Evolutionary conservation across 2,888 invertebrate genomes (phyloP), one percentile per base, ranked within the genome.

Genomic region (Apamea anceps): DNA sequence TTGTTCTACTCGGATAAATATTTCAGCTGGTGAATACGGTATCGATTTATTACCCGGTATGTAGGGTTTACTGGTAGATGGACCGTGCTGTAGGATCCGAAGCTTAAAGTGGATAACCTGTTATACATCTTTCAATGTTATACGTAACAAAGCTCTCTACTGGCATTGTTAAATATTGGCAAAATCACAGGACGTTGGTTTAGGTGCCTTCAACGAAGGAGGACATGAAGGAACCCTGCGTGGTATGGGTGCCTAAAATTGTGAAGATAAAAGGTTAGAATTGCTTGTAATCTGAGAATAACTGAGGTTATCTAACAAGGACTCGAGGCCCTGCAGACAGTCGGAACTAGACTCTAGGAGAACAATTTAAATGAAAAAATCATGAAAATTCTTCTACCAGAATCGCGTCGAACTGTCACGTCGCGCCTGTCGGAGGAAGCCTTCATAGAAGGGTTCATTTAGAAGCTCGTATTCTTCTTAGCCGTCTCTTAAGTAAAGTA

Each of bases 1-100:
- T 87, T 81, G 84, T 89, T 87, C 75, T 81, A 78, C 79, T 87
- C 84, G 70, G 74, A 81, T 89, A 80, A 82, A 83, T 89, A 82
- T 75, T 80, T 83, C 72, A 79, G 79, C 37, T 70, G 32, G 70
- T 74, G 57, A 71, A 68, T 75, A 57, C 60, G 60, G 15, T 68
- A 83, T 80, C 45, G 77, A 68, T 75, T 77, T 82, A 68, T 48
- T 70, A 76, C 74, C 37, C 13, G 25, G 28, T 70, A n/a, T 13
- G 48, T 37, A 28, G 62, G 8, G 67, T 77, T 72, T 37, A 18
- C 32, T 72, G 21, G 45, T 2, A 28, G 32, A 77, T 25, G 18
- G 37, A 70, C 28, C 60, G 60, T 72, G 10, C 25, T 45, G 4
- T 72, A 21, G 37, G 32, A 37, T 21, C 0, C 15, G 7, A 63